These are phyloP conservation scores for Bombus superbus DNA, from an alignment of 1,140 invertebrate species.

Conservation along the genomic window DNA sequence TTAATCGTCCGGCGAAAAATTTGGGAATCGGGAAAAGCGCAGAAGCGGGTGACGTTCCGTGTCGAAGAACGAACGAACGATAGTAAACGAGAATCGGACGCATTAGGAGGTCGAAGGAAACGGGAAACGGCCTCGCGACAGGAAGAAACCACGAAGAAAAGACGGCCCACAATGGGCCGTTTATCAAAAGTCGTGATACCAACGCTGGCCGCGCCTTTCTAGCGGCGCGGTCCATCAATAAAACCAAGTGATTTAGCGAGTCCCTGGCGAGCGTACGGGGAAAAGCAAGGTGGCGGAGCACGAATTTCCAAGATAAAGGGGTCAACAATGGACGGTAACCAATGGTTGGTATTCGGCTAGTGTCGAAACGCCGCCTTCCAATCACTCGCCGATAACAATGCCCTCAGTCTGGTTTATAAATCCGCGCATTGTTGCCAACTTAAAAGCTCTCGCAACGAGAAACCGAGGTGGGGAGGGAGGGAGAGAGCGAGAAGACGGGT, in stretches of 20 bases:
- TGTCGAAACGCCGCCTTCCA: slow-evolving; percentile 75
- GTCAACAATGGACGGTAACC: slow-evolving; percentile 74
- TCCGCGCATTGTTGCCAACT: slow-evolving; percentile 78
- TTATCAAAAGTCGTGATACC: slow-evolving; percentile 73
- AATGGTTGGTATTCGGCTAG: slow-evolving; percentile 78
- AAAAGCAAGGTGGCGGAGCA: slow-evolving; percentile 55
- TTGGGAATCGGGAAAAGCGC: background rate
- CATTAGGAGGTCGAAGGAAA: slow-evolving; percentile 20
- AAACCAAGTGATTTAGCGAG: slow-evolving; percentile 76
- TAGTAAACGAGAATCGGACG: slow-evolving; percentile 41
- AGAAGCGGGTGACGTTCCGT: background rate
- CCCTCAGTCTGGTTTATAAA: slow-evolving; percentile 75
- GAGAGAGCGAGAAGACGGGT: background rate
- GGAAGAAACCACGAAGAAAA: slow-evolving; percentile 63
- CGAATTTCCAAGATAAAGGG: slow-evolving; percentile 77
- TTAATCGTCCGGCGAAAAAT: slow-evolving; percentile 10
- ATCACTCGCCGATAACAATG: slow-evolving; percentile 78
- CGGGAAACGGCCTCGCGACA: slow-evolving; percentile 42
- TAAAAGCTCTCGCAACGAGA: slow-evolving; percentile 72
- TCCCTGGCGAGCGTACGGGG: slow-evolving; percentile 43
- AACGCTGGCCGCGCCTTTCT: slow-evolving; percentile 54
- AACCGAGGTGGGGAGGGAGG: background rate
- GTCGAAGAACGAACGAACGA: background rate
- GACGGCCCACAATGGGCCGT: slow-evolving; percentile 72
- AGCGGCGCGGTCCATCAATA: slow-evolving; percentile 73